Conservation (phyloP, 2,888 invertebrate genomes). For the Caenorhabditis wallacei region DNA sequence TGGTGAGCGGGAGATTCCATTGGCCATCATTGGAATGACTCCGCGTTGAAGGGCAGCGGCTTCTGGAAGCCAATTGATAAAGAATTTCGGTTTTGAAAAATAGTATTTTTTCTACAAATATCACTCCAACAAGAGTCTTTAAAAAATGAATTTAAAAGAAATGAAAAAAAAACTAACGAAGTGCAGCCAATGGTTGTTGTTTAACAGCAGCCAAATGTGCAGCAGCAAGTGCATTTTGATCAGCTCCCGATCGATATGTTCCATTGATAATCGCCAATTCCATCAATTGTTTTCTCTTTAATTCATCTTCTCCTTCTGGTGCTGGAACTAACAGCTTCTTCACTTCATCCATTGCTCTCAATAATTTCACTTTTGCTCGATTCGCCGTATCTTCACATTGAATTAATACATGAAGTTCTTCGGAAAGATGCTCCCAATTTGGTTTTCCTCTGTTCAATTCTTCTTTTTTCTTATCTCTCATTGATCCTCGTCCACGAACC, state of each 20-base stretch:
- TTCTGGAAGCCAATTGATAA: constrained; percentile 56
- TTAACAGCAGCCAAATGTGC: constrained; percentile 72
- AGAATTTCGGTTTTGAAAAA: not conserved
- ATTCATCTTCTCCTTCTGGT: constrained; percentile 91
- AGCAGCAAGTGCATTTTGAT: constrained; percentile 69
- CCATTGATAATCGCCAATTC: constrained; percentile 99
- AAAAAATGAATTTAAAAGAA: not conserved
- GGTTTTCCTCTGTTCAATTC: constrained; percentile 99
- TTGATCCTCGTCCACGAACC: constrained; percentile 88
- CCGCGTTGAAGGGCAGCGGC: constrained; percentile 68
- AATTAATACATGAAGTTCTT: constrained; percentile 97
- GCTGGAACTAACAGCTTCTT: constrained; percentile 97
- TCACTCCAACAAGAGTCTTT: too few species aligned
- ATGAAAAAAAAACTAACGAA: constrained; percentile 67
- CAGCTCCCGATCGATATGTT: constrained; percentile 89
- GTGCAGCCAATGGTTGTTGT: constrained; percentile 66
- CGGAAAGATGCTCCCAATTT: constrained; percentile 99
- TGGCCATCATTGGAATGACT: constrained; percentile 57
- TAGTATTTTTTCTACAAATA: too few species aligned
- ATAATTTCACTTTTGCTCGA: constrained; percentile 94
- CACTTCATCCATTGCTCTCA: constrained; percentile 97
- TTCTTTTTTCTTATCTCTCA: constrained; percentile 86
- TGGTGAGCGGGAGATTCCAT: constrained; percentile 67
- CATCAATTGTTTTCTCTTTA: constrained; percentile 99
- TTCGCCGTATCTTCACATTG: constrained; percentile 99